phyloP scores from a whole-genome alignment of 2,888 invertebrate genomes.

The Drosophila acutilabella region DNA sequence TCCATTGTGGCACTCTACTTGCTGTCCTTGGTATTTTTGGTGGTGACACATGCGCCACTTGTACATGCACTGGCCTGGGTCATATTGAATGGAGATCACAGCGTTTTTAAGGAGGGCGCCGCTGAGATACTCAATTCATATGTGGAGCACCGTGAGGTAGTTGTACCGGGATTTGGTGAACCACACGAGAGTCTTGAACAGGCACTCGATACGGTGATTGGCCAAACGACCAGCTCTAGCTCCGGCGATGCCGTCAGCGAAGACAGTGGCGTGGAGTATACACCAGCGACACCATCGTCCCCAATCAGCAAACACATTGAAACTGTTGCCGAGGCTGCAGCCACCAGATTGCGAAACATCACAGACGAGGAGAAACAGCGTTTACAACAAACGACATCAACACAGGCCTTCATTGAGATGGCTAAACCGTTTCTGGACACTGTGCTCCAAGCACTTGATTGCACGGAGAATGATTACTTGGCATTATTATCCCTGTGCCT shows the following conservation, averaged over 20 bases:
- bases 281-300: slow-evolving; percentile 53
- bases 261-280: slow-evolving; percentile 68
- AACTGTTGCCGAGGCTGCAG: slow-evolving; percentile 70
- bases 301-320: slow-evolving; percentile 40
- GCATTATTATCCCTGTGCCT: slow-evolving; percentile 96
- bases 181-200: slow-evolving; percentile 92
- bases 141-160: slow-evolving; percentile 86
- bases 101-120: slow-evolving; percentile 89
- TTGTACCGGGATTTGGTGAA: slow-evolving; percentile 88
- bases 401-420: slow-evolving; percentile 61
- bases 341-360: slow-evolving; percentile 87
- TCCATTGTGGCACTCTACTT: slow-evolving; percentile 96
- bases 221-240: slow-evolving; percentile 65
- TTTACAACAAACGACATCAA: slow-evolving; percentile 73
- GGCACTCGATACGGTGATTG: slow-evolving; percentile 87
- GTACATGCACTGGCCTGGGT: slow-evolving; percentile 96
- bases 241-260: slow-evolving; percentile 62
- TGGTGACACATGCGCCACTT: slow-evolving; percentile 95
- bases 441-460: slow-evolving; percentile 93
- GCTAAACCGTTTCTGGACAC: slow-evolving; percentile 92
- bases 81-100: slow-evolving; percentile 92
- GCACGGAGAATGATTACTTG: slow-evolving; percentile 96
- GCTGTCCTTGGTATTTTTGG: slow-evolving; percentile 97
- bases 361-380: slow-evolving; percentile 97
- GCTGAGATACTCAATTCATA: slow-evolving; percentile 89